Conservation (phyloP, 2,113 vertebrate species). For the Rhagologus leucostigma region DNA sequence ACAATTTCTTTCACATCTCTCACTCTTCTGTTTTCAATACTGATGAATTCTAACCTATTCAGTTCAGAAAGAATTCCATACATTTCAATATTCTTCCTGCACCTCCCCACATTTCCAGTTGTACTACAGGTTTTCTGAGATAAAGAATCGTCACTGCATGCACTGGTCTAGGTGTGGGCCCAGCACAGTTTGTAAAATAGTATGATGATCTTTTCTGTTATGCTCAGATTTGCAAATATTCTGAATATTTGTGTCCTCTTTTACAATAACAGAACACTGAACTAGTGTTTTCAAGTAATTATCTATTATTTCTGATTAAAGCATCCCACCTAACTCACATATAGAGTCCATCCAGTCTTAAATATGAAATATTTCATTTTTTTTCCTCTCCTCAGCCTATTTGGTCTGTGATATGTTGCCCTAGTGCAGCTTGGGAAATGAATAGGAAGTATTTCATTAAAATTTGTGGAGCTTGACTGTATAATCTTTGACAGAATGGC, state of each 20-base stretch:
- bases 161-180: not conserved
- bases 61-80: not conserved
- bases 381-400: not conserved
- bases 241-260: not conserved
- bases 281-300: not conserved
- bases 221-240: not conserved
- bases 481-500: not conserved
- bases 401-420: not conserved
- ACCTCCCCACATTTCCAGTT: not conserved
- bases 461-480: not conserved
- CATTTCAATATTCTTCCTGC: not conserved
- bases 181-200: not conserved
- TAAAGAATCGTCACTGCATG: not conserved
- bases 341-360: not conserved
- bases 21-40: not conserved
- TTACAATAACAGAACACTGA: not conserved
- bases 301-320: not conserved
- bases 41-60: not conserved
- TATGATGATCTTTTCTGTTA: not conserved
- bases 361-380: not conserved
- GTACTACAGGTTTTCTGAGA: not conserved
- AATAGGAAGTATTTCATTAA: not conserved
- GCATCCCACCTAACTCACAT: fast-evolving
- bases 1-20: not conserved
- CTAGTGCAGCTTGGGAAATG: not conserved